A percentile compares a stretch with the other conserved stretches of the same genome.
Evolutionary conservation across 2,113 vertebrate species (phyloP).

Genomic region (Oryzias curvinotus): DNA sequence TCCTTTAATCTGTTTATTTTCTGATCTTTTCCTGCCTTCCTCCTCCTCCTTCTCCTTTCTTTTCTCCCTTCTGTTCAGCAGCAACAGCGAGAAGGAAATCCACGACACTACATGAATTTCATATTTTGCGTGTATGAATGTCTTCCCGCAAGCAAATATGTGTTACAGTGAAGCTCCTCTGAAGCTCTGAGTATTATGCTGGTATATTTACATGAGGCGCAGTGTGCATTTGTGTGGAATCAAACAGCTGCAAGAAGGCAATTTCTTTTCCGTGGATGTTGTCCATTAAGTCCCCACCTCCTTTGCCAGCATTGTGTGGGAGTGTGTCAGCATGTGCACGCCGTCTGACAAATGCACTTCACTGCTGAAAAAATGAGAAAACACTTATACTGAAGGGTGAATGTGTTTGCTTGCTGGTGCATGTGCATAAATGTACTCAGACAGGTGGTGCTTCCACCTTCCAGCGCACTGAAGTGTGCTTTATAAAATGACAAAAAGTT

Average conservation of each 20-base stretch:
- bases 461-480: constrained; percentile 31
- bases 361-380: constrained; percentile 11
- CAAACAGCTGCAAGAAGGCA: constrained; percentile 6
- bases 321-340: constrained; percentile 11
- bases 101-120: constrained; percentile 17
- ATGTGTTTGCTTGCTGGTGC: constrained; percentile 31
- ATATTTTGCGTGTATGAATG: not conserved
- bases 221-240: not conserved
- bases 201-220: not conserved
- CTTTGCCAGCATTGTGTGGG: not conserved
- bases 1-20: not conserved
- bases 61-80: constrained; percentile 43
- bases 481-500: constrained; percentile 43
- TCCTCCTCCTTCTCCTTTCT: not conserved
- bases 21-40: not conserved
- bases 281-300: constrained; percentile 30
- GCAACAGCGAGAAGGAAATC: constrained; percentile 5
- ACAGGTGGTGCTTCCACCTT: constrained; percentile 32
- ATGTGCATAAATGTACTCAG: constrained; percentile 18
- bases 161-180: not conserved
- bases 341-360: constrained; percentile 42
- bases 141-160: not conserved
- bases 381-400: constrained; percentile 30
- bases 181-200: not conserved
- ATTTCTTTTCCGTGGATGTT: constrained; percentile 32